Base-by-base conservation (phyloP, 1,140 invertebrate genomes). In the Calycopis cecrops region DNA sequence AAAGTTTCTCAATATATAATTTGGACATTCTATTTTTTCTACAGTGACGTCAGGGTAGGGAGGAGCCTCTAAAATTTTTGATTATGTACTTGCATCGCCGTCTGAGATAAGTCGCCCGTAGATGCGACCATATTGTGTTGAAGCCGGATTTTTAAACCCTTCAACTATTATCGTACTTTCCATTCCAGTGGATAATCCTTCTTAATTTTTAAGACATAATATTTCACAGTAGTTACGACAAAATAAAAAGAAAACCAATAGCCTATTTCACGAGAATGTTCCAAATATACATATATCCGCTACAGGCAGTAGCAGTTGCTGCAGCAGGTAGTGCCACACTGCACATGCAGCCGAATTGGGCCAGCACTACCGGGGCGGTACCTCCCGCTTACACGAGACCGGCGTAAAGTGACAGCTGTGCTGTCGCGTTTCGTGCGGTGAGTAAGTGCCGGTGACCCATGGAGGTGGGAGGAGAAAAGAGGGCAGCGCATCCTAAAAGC, bases 61-160 rank as follows among this genome's bases (percentile, higher is more conserved):
- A n/a, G 64, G 61, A 9, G 42, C 35, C 44, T 78, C 38, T 48
- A 63, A 52, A 12, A 63, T 53, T 33, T 62, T 65, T 38, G 62
- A 60, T 60, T 69, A 68, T 1, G 79, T 72, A 44, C 67, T 79
- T 9, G 70, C 69, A 56, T 87, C 84, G 9, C 80, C 85, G 63
- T 85, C 83, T 9, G 42, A 11, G 3, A 44, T 14, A 12, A 44
- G 9, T 4, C 42, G 11, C 16, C 9, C 11, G 9, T 44, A 44
- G 9, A 44, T 44, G 3, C n/a, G 6, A 6, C 10, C 6, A 10
- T n/a, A n/a, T n/a, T 35, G 34, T 10, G 10, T 35, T 35, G 6
- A 6, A 35, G 80, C 56, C 38, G 74, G 76, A 9, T 40, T 16
- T 55, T 63, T 59, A 59, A 87, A 87, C 6, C 76, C 75, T 55